phyloP scores from a whole-genome alignment of 1,140 invertebrate genomes.

The Drosophila ambigua region DNA sequence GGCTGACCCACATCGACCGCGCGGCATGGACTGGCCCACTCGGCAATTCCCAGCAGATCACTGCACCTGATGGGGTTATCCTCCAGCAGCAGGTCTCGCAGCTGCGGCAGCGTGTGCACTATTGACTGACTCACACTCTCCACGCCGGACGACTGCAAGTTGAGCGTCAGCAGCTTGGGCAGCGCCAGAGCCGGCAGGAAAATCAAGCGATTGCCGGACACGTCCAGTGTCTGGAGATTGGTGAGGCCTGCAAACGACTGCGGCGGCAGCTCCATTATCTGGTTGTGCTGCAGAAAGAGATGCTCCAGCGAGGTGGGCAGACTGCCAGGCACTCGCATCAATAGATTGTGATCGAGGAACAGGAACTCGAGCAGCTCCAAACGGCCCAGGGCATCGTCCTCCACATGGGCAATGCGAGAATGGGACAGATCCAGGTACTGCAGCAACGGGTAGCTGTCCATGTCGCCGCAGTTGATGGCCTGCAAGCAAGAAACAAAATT shows the following conservation, averaged over 20 bases:
- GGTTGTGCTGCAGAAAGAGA: constrained; percentile 87
- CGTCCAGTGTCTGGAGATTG: constrained; percentile 88
- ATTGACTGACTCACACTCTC: constrained; percentile 75
- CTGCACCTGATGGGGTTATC: constrained; percentile 82
- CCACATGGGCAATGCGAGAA: constrained; percentile 90
- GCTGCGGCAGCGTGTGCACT: constrained; percentile 73
- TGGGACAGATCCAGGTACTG: constrained; percentile 92
- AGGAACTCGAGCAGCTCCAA: constrained; percentile 91
- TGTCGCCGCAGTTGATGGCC: constrained; percentile 91
- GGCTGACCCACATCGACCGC: constrained; percentile 50
- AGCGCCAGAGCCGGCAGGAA: constrained; percentile 72
- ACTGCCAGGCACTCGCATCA: constrained; percentile 88
- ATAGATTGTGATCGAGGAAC: constrained; percentile 90
- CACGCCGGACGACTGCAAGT: constrained; percentile 71
- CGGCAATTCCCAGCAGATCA: constrained; percentile 77
- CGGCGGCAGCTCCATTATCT: constrained; percentile 86
- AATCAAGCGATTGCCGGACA: constrained; percentile 75
- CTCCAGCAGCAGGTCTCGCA: constrained; percentile 78
- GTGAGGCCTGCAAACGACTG: constrained; percentile 89
- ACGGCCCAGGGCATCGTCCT: constrained; percentile 93
- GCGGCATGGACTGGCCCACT: constrained; percentile 81
- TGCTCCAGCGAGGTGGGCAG: constrained; percentile 87
- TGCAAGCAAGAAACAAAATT: constrained; percentile 39
- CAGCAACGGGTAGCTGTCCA: constrained; percentile 94
- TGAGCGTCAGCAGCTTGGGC: constrained; percentile 71